phyloP scores from a whole-genome alignment of 2,113 vertebrate genomes.

The Acanthochromis polyacanthus region DNA sequence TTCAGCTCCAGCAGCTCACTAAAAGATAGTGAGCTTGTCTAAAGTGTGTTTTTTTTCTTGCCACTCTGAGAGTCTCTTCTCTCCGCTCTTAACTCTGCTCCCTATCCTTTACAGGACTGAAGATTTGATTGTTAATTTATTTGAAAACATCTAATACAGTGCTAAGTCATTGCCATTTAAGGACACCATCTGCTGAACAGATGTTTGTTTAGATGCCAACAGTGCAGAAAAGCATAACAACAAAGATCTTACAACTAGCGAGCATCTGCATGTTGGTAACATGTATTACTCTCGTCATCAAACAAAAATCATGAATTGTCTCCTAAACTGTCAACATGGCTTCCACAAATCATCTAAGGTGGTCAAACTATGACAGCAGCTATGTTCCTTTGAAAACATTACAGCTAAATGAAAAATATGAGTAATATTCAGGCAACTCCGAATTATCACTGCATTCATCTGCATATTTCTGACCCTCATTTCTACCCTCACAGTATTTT shows the following conservation, averaged over 20 bases:
- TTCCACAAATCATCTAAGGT: background rate
- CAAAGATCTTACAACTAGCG: background rate
- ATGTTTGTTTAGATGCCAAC: background rate
- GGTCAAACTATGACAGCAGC: background rate
- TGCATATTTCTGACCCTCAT: constrained; percentile 7
- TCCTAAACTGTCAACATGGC: background rate
- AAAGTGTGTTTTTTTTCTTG: background rate
- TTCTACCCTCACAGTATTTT: constrained; percentile 1
- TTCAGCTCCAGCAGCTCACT: background rate
- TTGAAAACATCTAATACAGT: background rate
- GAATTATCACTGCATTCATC: background rate
- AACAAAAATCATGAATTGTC: background rate
- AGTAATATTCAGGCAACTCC: too few species aligned
- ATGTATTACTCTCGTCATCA: constrained; percentile 27
- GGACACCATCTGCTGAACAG: background rate
- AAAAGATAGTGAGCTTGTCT: background rate
- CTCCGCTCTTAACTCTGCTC: background rate
- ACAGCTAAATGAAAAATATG: too few species aligned
- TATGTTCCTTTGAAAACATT: too few species aligned
- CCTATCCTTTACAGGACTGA: background rate
- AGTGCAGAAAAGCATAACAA: background rate
- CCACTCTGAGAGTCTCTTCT: background rate
- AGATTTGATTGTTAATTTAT: background rate
- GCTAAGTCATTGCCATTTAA: background rate
- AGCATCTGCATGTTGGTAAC: constrained; percentile 1